phyloP scores from a whole-genome alignment of 2,113 vertebrate genomes.

The Lichenostomus cassidix region DNA sequence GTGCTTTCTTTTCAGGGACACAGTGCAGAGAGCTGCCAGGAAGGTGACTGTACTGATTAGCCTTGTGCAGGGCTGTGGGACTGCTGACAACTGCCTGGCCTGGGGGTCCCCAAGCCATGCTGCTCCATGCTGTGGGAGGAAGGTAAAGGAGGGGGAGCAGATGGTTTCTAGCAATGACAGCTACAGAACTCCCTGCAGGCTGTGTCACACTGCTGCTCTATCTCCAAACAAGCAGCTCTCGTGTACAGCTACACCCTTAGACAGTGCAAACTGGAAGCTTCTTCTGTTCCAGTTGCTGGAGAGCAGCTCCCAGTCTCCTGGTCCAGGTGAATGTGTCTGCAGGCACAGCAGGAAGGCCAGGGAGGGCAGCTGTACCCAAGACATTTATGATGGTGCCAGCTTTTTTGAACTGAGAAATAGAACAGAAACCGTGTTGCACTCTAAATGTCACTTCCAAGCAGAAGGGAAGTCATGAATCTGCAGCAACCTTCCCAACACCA shows the following conservation, averaged over 20 bases:
- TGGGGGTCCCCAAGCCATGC: neutral
- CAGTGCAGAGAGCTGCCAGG: neutral
- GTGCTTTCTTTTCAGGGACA: neutral
- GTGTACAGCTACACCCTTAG: neutral
- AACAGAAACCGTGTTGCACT: neutral
- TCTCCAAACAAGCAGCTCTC: neutral
- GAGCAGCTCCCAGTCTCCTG: neutral
- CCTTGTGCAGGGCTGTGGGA: neutral
- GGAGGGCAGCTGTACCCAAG: neutral
- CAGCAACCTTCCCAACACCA: neutral
- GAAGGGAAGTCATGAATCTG: neutral
- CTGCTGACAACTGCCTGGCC: neutral
- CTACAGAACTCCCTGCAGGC: neutral
- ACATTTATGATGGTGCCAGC: accelerated
- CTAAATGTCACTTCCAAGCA: neutral
- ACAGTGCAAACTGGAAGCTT: neutral
- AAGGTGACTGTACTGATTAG: neutral
- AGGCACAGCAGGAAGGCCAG: neutral
- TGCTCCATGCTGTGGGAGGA: neutral
- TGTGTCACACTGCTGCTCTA: neutral
- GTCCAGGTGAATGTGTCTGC: neutral
- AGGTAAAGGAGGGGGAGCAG: neutral
- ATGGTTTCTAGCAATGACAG: neutral
- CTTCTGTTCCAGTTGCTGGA: neutral
- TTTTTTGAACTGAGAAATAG: neutral